Conservation (phyloP, 2,113 vertebrate species). For the Anarrhichthys ocellatus region DNA sequence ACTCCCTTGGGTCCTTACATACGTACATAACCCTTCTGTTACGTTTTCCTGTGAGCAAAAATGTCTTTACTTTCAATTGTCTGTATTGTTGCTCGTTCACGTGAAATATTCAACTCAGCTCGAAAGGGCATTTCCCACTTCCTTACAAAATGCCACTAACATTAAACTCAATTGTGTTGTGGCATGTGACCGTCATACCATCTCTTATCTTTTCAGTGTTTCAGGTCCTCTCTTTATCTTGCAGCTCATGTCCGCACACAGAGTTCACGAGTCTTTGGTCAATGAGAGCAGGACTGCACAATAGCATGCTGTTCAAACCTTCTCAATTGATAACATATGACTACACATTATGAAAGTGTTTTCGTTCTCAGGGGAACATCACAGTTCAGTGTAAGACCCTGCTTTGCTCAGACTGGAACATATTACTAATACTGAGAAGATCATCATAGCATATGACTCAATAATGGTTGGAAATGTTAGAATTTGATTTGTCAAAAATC, state of each 20-base stretch:
- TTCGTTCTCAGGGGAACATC: not conserved
- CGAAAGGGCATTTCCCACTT: slow-evolving; percentile 33
- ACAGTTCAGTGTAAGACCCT: not conserved
- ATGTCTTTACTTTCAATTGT: slow-evolving; percentile 32
- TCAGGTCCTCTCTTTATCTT: slow-evolving; percentile 12
- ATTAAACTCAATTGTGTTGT: slow-evolving; percentile 30
- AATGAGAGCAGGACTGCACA: not conserved
- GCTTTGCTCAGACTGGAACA: not conserved
- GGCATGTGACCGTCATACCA: slow-evolving; percentile 31
- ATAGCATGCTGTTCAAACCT: not conserved
- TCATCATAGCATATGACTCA: slow-evolving; percentile 42
- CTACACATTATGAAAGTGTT: not conserved
- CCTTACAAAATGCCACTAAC: not conserved
- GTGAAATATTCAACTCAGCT: slow-evolving; percentile 29
- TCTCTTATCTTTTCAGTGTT: slow-evolving; percentile 24
- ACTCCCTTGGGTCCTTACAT: not conserved
- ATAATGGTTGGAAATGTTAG: slow-evolving; percentile 31
- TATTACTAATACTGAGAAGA: not conserved
- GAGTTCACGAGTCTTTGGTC: slow-evolving; percentile 6
- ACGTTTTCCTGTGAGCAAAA: slow-evolving; percentile 5
- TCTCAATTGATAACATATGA: not conserved
- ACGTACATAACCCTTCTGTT: not conserved
- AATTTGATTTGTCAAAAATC: slow-evolving; percentile 53
- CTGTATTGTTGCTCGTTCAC: slow-evolving; percentile 43
- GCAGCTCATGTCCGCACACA: slow-evolving; percentile 5